A percentile compares a stretch with the other conserved stretches of the same genome.
phyloP scores from a whole-genome alignment of 2,797 vertebrate genomes.

The Sparus aurata region DNA sequence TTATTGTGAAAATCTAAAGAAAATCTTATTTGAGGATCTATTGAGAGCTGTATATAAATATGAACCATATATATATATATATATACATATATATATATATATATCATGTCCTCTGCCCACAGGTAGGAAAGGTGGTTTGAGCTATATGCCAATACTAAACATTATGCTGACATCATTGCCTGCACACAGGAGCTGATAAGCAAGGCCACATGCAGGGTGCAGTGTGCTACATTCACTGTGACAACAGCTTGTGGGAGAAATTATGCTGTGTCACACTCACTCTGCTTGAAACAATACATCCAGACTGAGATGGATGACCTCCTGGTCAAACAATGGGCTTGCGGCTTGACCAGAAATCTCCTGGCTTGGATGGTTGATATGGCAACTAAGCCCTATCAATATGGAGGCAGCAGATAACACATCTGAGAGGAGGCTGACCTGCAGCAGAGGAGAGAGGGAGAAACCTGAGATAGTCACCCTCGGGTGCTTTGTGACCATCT shows the following conservation, averaged over 20 bases:
- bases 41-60: no score
- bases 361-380: slow-evolving; percentile 60
- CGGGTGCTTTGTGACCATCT: slow-evolving; percentile 59
- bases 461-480: slow-evolving; percentile 73
- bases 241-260: slow-evolving; percentile 25
- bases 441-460: slow-evolving; percentile 52
- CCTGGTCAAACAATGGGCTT: slow-evolving; percentile 56
- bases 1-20: no score
- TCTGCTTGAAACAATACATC: slow-evolving; percentile 38
- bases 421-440: slow-evolving; percentile 51
- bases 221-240: slow-evolving; percentile 13
- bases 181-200: slow-evolving; percentile 24
- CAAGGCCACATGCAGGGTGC: slow-evolving; percentile 14
- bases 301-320: slow-evolving; percentile 57
- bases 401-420: slow-evolving; percentile 47
- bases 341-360: slow-evolving; percentile 51
- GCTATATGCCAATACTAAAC: not conserved
- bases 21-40: no score
- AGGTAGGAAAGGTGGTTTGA: not conserved
- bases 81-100: not conserved
- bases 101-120: not conserved
- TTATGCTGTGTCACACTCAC: slow-evolving; percentile 56
- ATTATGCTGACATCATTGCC: not conserved
- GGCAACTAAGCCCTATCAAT: slow-evolving; percentile 59
- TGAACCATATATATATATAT: no score